These are phyloP conservation scores for Saguinus imperator DNA, from an alignment of 2,113 vertebrate species.

Conservation along the genomic window DNA sequence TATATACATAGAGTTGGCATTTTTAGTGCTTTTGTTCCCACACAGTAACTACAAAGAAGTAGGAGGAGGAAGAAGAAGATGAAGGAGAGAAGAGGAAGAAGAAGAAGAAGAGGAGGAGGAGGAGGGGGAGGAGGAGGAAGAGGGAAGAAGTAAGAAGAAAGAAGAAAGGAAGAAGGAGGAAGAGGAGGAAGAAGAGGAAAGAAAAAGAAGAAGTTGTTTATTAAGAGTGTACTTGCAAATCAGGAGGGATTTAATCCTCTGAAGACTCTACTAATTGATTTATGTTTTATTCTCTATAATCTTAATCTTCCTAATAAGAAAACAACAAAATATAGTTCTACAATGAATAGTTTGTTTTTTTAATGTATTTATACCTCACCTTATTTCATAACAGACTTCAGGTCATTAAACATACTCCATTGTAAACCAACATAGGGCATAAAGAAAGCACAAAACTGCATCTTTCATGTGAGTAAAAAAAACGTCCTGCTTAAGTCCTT, in stretches of 20 bases:
- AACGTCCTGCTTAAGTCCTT: background rate
- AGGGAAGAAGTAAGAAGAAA: rapidly evolving
- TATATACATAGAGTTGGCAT: background rate
- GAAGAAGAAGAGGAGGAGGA: background rate
- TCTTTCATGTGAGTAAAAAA: background rate
- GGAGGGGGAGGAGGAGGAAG: background rate
- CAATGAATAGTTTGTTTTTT: background rate
- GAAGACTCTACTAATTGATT: background rate
- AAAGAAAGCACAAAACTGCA: background rate
- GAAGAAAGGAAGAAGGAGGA: background rate
- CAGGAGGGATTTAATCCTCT: background rate
- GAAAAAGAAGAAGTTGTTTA: background rate
- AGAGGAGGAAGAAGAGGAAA: rapidly evolving
- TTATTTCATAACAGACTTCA: constrained; percentile 13
- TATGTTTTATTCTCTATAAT: background rate
- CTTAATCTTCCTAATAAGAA: background rate
- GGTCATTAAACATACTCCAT: background rate
- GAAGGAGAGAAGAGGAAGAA: background rate
- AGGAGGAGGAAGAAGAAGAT: background rate
- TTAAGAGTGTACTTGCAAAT: background rate
- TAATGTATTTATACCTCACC: background rate
- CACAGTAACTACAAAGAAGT: background rate
- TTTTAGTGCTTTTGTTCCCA: background rate
- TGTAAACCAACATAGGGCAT: background rate
- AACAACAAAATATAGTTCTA: background rate